Evolutionary conservation across 2,113 vertebrate species (phyloP).

Genomic region (Rhadina sibilatrix): DNA sequence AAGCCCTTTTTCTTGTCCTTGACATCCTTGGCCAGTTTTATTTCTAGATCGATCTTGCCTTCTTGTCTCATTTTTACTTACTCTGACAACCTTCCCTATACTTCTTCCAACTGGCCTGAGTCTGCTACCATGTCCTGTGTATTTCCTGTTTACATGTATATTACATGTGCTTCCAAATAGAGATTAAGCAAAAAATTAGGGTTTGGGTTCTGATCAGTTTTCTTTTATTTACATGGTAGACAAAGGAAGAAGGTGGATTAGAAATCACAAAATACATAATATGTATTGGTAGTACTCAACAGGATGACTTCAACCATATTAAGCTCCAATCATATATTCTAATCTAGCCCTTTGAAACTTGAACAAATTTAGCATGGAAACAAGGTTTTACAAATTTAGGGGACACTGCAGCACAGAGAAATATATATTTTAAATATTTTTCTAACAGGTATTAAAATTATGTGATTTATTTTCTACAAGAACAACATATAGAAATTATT

Average conservation of each 20-base stretch:
- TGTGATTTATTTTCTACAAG: background rate
- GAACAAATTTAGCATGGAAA: background rate
- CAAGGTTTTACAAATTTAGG: background rate
- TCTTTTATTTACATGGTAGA: background rate
- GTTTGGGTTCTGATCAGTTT: background rate
- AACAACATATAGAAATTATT: background rate
- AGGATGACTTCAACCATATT: background rate
- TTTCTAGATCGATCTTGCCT: background rate
- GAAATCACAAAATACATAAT: background rate
- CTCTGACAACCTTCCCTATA: background rate
- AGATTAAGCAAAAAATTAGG: background rate
- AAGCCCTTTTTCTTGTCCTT: background rate
- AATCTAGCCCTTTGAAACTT: background rate
- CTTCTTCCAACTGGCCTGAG: background rate
- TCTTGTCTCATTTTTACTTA: background rate
- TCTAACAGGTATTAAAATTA: background rate
- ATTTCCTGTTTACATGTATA: background rate
- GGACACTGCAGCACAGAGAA: fast-evolving
- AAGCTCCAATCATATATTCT: background rate
- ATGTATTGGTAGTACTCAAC: background rate
- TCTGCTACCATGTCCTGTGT: background rate
- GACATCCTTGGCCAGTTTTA: background rate
- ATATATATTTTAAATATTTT: background rate
- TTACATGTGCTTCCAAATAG: background rate
- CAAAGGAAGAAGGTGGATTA: background rate